Evolutionary conservation across 2,797 vertebrate species (phyloP), one percentile per base, ranked within the genome.

Genomic region (Eospalax fontanierii): DNA sequence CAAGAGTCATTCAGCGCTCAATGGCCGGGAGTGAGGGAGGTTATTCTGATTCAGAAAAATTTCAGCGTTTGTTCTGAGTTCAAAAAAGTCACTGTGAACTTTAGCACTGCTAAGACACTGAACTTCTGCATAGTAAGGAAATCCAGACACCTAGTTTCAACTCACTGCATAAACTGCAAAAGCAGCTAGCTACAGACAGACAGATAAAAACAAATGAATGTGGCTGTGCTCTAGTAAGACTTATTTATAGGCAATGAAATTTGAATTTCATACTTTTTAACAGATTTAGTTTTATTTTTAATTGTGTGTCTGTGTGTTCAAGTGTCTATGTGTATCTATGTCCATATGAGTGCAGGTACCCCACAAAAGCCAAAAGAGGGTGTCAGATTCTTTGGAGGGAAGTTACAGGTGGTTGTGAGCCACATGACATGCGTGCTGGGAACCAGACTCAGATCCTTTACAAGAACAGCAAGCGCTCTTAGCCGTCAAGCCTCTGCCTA

Each of bases 31-130:
- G 8, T 59, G 38, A 87, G 14, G 22, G 26, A 18, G 22, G 26
- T 73, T 75, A 9, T 82, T 81, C 24, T 74, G 71, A 19, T 80
- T 92, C 26, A 50, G 81, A 84, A 95, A 90, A 91, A 76, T 30
- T 84, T 75, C 50, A 76, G 12, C 81, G 66, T 76, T 71, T 14
- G 38, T 59, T 8, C n/a, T 83, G 26, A 65, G 63, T 61, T 85
- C 2, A 74, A 54, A 89, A 57, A n/a, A 90, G 50, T 16, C 40
- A 59, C 68, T 65, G 75, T 40, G 63, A 71, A 74, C 18, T 59
- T 71, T 21, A 54, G 46, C 40, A 88, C 33, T 26, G 6, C 73
- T 76, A 93, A 78, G 68, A 22, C 35, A 50, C 33, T 50, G 33
- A 75, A 59, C 6, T 30, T 26, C 43, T 75, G 12, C 46, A 26